These are phyloP conservation scores for Leucophenga montana DNA, from an alignment of 2,888 invertebrate genomes.

Conservation along the genomic window DNA sequence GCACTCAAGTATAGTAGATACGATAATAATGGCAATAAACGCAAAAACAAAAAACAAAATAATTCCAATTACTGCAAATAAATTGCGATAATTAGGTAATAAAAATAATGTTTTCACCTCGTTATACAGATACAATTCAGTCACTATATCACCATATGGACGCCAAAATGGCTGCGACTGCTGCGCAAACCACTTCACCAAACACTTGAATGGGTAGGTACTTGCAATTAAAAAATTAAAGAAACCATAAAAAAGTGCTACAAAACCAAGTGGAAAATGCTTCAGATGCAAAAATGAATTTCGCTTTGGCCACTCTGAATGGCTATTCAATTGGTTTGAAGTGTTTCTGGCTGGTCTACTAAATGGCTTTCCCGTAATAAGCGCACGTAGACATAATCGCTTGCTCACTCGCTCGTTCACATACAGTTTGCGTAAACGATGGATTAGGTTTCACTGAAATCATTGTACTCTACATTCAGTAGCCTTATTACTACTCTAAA, in stretches of 20 bases:
- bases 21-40: slow-evolving; percentile 33
- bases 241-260: no score
- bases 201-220: no score
- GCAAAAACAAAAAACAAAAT: slow-evolving; percentile 47
- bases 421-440: neutral
- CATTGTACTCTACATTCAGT: no score
- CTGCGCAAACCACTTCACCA: no score
- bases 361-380: no score
- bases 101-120: slow-evolving; percentile 69
- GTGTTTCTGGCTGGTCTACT: neutral
- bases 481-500: no score
- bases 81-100: slow-evolving; percentile 70
- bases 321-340: slow-evolving; percentile 21
- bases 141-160: neutral
- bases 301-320: neutral
- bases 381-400: no score
- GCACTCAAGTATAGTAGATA: slow-evolving; percentile 10
- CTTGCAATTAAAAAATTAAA: no score
- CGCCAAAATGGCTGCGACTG: neutral
- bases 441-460: no score
- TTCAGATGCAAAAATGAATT: no score
- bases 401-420: neutral
- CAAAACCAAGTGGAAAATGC: no score
- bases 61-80: slow-evolving; percentile 64
- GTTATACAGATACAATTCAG: slow-evolving; percentile 43